phyloP scores from a whole-genome alignment of 1,140 invertebrate species.

The Pygmarrhopalites habei region DNA sequence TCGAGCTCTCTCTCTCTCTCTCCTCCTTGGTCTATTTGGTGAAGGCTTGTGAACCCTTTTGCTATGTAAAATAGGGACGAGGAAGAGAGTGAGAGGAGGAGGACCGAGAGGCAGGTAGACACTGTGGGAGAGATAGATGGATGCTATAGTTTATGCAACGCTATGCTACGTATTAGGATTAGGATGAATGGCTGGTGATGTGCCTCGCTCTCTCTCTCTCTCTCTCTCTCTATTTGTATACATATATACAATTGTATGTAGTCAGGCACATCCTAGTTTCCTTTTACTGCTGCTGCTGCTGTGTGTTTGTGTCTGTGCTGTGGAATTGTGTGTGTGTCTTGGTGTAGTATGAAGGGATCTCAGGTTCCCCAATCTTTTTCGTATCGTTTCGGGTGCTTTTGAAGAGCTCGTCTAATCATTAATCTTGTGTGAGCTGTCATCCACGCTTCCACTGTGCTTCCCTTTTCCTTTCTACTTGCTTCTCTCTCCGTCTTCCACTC shows the following conservation, averaged over 20 bases:
- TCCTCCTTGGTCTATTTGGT: neutral
- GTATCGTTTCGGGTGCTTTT: slow-evolving; percentile 26
- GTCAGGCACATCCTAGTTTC: neutral
- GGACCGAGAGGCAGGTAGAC: neutral
- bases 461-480: slow-evolving; percentile 14
- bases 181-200: slow-evolving; percentile 7
- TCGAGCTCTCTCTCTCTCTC: neutral
- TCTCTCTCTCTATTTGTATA: too few relatives aligned
- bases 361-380: slow-evolving; percentile 28
- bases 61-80: neutral
- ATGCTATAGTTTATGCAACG: slow-evolving; percentile 5
- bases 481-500: neutral
- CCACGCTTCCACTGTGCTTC: slow-evolving; percentile 30
- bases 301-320: neutral
- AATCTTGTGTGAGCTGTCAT: slow-evolving; percentile 28
- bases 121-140: neutral
- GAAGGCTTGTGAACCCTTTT: neutral
- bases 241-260: neutral
- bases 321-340: too few relatives aligned
- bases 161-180: slow-evolving; percentile 5
- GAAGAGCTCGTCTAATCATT: slow-evolving; percentile 23
- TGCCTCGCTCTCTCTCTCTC: too few relatives aligned
- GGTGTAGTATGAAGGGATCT: slow-evolving; percentile 18
- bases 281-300: neutral
- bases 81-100: too few relatives aligned